Percentiles rank a stretch among this genome's conserved stretches.
Conservation (phyloP, 2,888 invertebrate species). For the Epistrophe eligans region DNA sequence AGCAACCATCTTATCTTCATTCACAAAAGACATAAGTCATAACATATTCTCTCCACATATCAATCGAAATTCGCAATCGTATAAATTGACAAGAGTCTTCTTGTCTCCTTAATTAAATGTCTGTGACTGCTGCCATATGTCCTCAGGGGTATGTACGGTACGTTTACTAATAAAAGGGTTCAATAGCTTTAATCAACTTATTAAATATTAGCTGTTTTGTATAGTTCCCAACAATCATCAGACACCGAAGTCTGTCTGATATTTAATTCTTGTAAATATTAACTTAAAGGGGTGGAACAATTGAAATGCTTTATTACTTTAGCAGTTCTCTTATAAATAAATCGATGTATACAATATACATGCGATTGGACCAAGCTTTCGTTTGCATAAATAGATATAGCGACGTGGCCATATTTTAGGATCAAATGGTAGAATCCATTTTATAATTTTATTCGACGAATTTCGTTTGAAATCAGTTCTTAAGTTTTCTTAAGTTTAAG, state of each 20-base stretch:
- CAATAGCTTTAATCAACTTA: slow-evolving; percentile 14
- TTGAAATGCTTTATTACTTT: not conserved
- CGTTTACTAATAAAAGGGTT: slow-evolving; percentile 39
- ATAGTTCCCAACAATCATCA: not conserved
- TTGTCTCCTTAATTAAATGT: slow-evolving; percentile 62
- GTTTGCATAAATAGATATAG: no score
- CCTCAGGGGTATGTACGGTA: slow-evolving; percentile 31
- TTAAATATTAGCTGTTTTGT: not conserved
- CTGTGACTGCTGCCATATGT: slow-evolving; percentile 39
- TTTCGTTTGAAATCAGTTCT: no score
- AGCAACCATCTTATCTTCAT: not conserved
- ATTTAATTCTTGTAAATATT: slow-evolving; percentile 7
- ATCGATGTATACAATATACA: no score
- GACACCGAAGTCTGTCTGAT: slow-evolving; percentile 1
- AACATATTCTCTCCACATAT: slow-evolving; percentile 33
- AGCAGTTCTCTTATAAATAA: not conserved
- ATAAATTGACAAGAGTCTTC: slow-evolving; percentile 23
- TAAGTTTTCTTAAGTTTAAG: no score
- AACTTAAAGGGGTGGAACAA: not conserved
- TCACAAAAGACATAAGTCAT: not conserved
- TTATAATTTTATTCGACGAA: no score
- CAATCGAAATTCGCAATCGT: slow-evolving; percentile 29
- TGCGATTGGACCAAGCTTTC: no score
- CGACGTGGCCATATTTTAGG: no score
- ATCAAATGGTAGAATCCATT: no score